Conservation (phyloP, 2,113 vertebrate species). For the Hydrolagus affinis region DNA sequence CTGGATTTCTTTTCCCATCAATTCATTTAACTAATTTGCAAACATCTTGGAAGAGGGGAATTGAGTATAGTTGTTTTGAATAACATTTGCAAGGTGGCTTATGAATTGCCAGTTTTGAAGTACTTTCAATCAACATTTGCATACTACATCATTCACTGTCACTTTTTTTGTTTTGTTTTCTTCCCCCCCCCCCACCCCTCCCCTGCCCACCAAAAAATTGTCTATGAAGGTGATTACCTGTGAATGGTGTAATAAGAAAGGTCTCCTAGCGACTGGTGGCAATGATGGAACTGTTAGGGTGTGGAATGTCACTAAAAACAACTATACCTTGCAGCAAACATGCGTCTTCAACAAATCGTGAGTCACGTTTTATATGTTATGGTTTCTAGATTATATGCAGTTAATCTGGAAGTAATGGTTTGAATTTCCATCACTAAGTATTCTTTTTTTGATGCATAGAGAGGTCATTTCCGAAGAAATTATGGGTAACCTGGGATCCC, state of each 20-base stretch:
- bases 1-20: too few relatives aligned
- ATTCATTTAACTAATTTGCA: too few relatives aligned
- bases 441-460: constrained; percentile 46
- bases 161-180: constrained; percentile 31
- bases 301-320: constrained; percentile 91
- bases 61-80: neutral
- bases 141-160: neutral
- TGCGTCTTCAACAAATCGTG: constrained; percentile 87
- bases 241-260: constrained; percentile 87
- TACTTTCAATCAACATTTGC: neutral
- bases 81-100: too few relatives aligned
- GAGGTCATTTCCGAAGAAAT: constrained; percentile 71
- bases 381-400: neutral
- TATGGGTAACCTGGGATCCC: constrained; percentile 63
- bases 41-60: neutral
- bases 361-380: constrained; percentile 42
- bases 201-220: neutral
- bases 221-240: constrained; percentile 76
- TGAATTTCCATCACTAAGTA: neutral
- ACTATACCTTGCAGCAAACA: constrained; percentile 87
- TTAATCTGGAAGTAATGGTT: neutral
- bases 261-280: constrained; percentile 82
- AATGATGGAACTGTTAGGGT: constrained; percentile 85
- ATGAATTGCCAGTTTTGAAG: neutral
- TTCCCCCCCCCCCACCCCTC: too few relatives aligned